phyloP scores from a whole-genome alignment of 1,140 invertebrate species.

The Drosophila serrata region DNA sequence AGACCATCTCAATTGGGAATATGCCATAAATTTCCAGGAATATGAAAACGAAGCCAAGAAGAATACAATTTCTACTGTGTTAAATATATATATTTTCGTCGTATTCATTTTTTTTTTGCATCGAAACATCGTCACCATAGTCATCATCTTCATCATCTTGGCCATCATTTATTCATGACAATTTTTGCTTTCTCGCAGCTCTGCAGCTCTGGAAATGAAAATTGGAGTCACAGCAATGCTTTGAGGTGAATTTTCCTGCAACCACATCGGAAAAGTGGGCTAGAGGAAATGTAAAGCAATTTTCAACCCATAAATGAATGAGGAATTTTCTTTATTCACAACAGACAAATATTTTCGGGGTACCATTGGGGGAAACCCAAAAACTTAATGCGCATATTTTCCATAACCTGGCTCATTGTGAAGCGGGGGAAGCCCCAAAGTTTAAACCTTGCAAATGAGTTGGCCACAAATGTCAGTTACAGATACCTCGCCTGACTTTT shows the following conservation, averaged over 20 bases:
- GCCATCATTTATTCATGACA: constrained; percentile 72
- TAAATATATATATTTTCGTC: constrained; percentile 41
- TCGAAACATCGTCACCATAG: constrained; percentile 14
- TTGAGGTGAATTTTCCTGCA: constrained; percentile 47
- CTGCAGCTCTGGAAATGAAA: constrained; percentile 50
- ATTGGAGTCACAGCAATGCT: constrained; percentile 52
- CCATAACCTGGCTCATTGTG: constrained; percentile 15
- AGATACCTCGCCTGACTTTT: constrained; percentile 23
- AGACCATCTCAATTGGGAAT: constrained; percentile 54
- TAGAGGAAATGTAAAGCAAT: constrained; percentile 50
- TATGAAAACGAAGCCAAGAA: constrained; percentile 24
- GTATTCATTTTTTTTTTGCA: constrained; percentile 38
- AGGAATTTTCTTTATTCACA: constrained; percentile 27
- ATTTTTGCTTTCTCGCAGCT: constrained; percentile 40
- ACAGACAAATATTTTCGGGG: constrained; percentile 1
- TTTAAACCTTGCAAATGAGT: constrained; percentile 69
- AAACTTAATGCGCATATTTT: constrained; percentile 28
- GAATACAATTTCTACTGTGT: constrained; percentile 31
- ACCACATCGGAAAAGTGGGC: constrained; percentile 44
- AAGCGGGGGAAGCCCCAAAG: constrained; percentile 1
- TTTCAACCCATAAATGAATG: constrained; percentile 44
- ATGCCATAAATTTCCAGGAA: constrained; percentile 61
- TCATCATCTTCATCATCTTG: constrained; percentile 24
- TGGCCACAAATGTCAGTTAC: constrained; percentile 77
- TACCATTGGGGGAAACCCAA: background rate